These are phyloP conservation scores for Polydrusus cervinus DNA, from an alignment of 2,888 invertebrate genomes.

Conservation along the genomic window DNA sequence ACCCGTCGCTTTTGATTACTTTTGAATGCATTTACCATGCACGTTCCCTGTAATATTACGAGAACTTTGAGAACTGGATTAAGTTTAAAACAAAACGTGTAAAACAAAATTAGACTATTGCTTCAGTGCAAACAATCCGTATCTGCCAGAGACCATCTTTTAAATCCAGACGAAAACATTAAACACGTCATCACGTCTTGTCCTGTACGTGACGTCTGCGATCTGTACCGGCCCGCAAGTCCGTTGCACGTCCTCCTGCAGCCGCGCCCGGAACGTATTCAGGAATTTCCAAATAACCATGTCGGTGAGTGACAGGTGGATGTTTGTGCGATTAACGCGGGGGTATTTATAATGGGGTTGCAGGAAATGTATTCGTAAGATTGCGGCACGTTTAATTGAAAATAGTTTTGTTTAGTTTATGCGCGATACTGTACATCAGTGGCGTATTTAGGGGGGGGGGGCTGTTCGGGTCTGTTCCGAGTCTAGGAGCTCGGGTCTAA, in stretches of 20 bases:
- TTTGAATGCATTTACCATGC: no score
- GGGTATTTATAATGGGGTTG: background rate
- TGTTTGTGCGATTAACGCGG: constrained; percentile 4
- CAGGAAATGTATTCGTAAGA: background rate
- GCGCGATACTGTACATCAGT: background rate
- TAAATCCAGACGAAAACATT: background rate
- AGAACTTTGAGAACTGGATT: no score
- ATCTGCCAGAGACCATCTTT: background rate
- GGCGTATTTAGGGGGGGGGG: no score
- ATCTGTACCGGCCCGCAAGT: background rate
- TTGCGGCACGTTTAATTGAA: constrained; percentile 7
- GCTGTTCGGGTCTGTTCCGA: no score
- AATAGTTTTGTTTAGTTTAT: constrained; percentile 14
- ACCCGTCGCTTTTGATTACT: no score
- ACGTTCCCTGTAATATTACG: no score
- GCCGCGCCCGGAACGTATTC: background rate
- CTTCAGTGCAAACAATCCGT: background rate
- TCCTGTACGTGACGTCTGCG: constrained; percentile 22
- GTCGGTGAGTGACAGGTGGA: constrained; percentile 14
- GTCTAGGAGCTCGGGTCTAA: no score
- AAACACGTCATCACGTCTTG: constrained; percentile 3
- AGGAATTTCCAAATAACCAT: constrained; percentile 12
- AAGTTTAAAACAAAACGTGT: no score
- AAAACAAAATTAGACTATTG: background rate
- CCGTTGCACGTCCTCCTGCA: background rate